These are phyloP conservation scores for Hetaerina titia DNA, from an alignment of 2,888 invertebrate species.

Conservation along the genomic window DNA sequence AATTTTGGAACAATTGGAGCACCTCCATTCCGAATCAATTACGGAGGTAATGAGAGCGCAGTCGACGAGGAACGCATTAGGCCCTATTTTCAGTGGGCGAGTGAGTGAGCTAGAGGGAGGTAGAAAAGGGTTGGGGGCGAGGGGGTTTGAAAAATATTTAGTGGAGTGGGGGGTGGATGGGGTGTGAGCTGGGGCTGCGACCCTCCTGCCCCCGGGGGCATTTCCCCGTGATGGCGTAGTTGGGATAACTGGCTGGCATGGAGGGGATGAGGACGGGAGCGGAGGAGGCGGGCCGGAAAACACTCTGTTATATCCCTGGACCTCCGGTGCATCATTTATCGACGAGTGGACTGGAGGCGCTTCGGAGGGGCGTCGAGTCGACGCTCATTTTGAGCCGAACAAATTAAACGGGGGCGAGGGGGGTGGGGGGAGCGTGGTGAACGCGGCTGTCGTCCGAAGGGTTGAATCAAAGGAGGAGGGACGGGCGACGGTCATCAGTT, in stretches of 20 bases:
- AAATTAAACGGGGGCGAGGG: neutral
- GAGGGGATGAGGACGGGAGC: neutral
- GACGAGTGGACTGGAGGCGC: neutral
- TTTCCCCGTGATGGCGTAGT: too few relatives aligned
- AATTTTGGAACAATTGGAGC: slow-evolving; percentile 29
- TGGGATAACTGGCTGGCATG: too few relatives aligned
- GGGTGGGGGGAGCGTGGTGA: neutral
- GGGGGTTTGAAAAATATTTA: neutral
- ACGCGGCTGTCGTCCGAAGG: too few relatives aligned
- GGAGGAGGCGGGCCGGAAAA: neutral
- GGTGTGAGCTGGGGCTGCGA: neutral
- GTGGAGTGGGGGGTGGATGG: neutral
- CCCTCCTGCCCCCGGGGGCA: too few relatives aligned
- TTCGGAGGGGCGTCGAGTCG: neutral
- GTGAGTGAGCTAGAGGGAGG: too few relatives aligned
- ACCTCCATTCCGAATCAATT: slow-evolving; percentile 53
- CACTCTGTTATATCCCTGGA: slow-evolving; percentile 6
- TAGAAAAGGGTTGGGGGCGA: neutral
- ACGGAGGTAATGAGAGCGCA: slow-evolving; percentile 25
- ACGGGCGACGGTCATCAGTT: too few relatives aligned
- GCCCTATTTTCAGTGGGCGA: neutral
- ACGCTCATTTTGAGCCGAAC: too few relatives aligned
- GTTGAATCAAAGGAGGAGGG: too few relatives aligned
- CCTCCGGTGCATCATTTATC: neutral
- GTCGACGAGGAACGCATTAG: neutral